These are phyloP conservation scores for Calonectris borealis DNA, from an alignment of 2,113 vertebrate genomes.

Conservation along the genomic window DNA sequence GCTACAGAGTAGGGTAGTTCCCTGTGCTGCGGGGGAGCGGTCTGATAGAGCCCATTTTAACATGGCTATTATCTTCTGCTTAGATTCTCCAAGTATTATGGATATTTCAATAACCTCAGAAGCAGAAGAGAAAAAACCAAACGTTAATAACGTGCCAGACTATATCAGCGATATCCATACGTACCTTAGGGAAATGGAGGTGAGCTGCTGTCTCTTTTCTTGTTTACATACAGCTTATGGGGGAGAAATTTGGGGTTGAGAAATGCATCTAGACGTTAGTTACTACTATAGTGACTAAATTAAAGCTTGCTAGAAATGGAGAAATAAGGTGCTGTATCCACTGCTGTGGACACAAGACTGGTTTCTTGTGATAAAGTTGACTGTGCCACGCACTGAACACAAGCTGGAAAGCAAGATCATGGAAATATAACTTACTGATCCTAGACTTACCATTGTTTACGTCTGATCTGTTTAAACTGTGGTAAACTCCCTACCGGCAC, in stretches of 20 bases:
- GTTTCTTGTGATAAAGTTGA: not conserved
- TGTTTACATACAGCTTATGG: not conserved
- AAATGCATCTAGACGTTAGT: not conserved
- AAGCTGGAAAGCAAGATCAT: not conserved
- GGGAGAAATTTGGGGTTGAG: not conserved
- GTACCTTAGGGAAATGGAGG: slow-evolving; percentile 94
- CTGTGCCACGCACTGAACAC: not conserved
- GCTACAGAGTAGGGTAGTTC: not conserved
- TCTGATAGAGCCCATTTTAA: not conserved
- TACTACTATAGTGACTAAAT: not conserved
- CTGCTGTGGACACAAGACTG: not conserved
- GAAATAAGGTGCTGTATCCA: not conserved
- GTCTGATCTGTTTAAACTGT: not conserved
- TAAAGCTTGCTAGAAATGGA: not conserved
- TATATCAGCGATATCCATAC: slow-evolving; percentile 89
- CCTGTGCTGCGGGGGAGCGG: not conserved
- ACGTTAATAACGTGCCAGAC: slow-evolving; percentile 83
- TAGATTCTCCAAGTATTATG: slow-evolving; percentile 89
- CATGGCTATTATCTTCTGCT: not conserved
- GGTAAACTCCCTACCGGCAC: not conserved
- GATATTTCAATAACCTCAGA: slow-evolving; percentile 88
- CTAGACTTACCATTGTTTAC: not conserved
- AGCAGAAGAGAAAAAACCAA: slow-evolving; percentile 79
- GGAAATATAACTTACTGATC: not conserved
- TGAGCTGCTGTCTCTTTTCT: slow-evolving; percentile 47